These are phyloP conservation scores for Holothuria leucospilota DNA, from an alignment of 53 echinoderm and acorn worm species.

Conservation along the genomic window DNA sequence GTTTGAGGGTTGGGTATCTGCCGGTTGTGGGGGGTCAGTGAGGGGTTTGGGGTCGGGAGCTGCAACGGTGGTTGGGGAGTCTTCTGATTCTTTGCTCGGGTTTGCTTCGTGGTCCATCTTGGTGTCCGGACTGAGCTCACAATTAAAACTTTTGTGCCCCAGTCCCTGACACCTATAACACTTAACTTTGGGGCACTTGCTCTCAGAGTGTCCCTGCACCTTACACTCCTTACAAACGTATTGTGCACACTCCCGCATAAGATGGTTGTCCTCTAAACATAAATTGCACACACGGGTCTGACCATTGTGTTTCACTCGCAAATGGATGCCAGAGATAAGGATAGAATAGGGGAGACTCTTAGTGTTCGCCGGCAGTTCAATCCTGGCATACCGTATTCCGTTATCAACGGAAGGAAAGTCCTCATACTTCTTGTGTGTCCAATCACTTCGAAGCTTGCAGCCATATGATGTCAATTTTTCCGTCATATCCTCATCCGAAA, in stretches of 20 bases:
- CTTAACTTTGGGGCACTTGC: neutral
- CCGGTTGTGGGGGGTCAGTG: too few species aligned
- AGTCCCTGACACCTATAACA: neutral
- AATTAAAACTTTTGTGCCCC: conserved; percentile 15
- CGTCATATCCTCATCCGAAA: neutral
- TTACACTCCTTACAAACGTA: neutral
- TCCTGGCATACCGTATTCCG: neutral
- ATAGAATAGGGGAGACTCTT: conserved; percentile 16
- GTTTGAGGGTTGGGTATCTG: too few species aligned
- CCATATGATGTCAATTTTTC: neutral
- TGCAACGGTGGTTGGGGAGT: neutral
- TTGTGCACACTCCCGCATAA: neutral
- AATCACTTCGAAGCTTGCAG: neutral
- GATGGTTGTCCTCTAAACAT: neutral
- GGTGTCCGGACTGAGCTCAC: too few species aligned
- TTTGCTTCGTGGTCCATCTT: too few species aligned
- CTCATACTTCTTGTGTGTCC: neutral
- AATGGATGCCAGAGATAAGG: neutral
- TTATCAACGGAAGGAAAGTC: neutral
- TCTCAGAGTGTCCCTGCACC: neutral
- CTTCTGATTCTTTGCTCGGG: too few species aligned
- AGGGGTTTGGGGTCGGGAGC: neutral
- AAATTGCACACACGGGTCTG: neutral
- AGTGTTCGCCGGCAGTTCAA: neutral
- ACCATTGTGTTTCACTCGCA: neutral